phyloP scores from a whole-genome alignment of 2,797 vertebrate species.

The Cossypha heuglini region DNA sequence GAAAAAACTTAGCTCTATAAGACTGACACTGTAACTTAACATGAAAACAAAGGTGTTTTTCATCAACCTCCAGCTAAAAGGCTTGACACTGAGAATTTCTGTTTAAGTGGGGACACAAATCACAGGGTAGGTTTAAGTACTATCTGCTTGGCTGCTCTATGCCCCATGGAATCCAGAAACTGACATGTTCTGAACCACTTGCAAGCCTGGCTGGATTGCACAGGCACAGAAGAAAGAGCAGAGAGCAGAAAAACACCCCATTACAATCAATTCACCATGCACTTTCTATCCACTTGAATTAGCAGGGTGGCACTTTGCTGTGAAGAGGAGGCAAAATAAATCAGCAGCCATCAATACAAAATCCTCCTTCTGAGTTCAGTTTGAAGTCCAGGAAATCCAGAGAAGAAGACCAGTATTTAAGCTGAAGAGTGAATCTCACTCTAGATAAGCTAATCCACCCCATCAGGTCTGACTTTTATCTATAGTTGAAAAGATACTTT shows the following conservation, averaged over 20 bases:
- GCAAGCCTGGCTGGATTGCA: neutral
- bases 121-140: neutral
- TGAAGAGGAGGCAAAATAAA: neutral
- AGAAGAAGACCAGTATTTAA: neutral
- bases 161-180: neutral
- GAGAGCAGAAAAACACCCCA: neutral
- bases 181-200: neutral
- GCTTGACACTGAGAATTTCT: neutral
- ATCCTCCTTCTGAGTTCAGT: neutral
- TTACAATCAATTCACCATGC: neutral
- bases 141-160: neutral
- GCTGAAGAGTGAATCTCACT: neutral
- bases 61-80: neutral
- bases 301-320: neutral
- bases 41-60: neutral
- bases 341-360: neutral
- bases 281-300: neutral
- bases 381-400: neutral
- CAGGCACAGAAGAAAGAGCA: neutral
- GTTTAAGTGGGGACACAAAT: neutral
- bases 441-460: slow-evolving; percentile 19
- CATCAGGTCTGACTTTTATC: slow-evolving; percentile 4
- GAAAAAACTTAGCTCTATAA: neutral
- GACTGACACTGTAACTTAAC: neutral
- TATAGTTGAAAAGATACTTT: slow-evolving; percentile 7